Percentiles rank a stretch among this genome's conserved stretches.
Evolutionary conservation across 2,113 vertebrate species (phyloP).

Genomic region (Martes martes): DNA sequence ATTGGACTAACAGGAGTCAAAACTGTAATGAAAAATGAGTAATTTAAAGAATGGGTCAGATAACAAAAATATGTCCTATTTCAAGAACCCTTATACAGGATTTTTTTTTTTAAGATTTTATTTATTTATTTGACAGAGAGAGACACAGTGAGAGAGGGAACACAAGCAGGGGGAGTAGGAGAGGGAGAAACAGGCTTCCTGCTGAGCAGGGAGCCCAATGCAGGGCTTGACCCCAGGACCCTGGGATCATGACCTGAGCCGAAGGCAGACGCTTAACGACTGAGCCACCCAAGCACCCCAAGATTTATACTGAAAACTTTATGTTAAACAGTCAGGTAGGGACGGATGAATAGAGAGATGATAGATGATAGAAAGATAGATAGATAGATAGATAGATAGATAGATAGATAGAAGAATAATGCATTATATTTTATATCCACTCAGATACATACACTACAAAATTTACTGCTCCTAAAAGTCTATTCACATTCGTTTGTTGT

Average conservation of each 20-base stretch:
- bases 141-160: no score
- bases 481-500: not conserved
- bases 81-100: not conserved
- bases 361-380: not conserved
- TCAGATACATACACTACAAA: not conserved
- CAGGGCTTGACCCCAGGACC: no score
- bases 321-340: not conserved
- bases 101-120: not conserved
- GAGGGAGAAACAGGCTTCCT: no score
- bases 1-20: not conserved
- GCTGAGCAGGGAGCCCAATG: no score
- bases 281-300: no score
- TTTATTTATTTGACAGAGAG: no score
- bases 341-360: not conserved
- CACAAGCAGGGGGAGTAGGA: no score
- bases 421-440: not conserved
- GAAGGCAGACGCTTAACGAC: no score
- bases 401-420: not conserved
- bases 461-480: not conserved
- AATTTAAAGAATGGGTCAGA: constrained; percentile 37
- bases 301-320: not conserved
- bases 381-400: not conserved
- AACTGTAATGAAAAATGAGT: constrained; percentile 28
- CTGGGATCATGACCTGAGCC: no score
- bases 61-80: constrained; percentile 7